These are phyloP conservation scores for Seriola dumerili DNA, from an alignment of 2,113 vertebrate genomes.

Conservation along the genomic window DNA sequence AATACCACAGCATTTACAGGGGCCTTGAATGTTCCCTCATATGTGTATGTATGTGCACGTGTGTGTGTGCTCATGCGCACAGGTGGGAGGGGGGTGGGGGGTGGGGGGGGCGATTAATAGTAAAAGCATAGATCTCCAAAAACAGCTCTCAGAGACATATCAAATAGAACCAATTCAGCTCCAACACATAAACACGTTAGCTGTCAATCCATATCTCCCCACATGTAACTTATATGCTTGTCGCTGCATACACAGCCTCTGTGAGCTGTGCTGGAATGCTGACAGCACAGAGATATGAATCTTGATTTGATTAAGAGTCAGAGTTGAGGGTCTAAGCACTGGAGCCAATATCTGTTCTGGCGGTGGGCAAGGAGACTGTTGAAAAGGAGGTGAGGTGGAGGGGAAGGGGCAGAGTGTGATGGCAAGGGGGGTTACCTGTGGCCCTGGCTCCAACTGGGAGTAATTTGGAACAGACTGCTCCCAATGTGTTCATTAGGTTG, in stretches of 20 bases:
- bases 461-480: constrained; percentile 96
- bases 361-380: constrained; percentile 66
- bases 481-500: constrained; percentile 93
- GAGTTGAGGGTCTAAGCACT: constrained; percentile 61
- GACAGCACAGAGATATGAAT: constrained; percentile 80
- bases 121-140: constrained; percentile 41
- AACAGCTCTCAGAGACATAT: constrained; percentile 53
- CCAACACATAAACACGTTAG: constrained; percentile 70
- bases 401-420: constrained; percentile 67
- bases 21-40: constrained; percentile 19
- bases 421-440: constrained; percentile 87
- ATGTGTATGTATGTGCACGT: neutral
- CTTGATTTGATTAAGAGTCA: constrained; percentile 85
- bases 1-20: constrained; percentile 36
- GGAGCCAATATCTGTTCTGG: constrained; percentile 58
- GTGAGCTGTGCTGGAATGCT: constrained; percentile 78
- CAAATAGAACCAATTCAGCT: constrained; percentile 69
- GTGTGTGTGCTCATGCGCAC: neutral
- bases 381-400: constrained; percentile 64
- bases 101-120: constrained; percentile 13
- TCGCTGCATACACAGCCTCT: constrained; percentile 45
- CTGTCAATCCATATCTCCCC: constrained; percentile 77
- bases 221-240: constrained; percentile 79
- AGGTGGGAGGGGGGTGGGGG: constrained; percentile 20
- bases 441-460: constrained; percentile 91